A percentile compares a stretch with the other conserved stretches of the same genome.
Conservation (phyloP, 64 coral and sea anemone genomes). For the Anthopleura sola region DNA sequence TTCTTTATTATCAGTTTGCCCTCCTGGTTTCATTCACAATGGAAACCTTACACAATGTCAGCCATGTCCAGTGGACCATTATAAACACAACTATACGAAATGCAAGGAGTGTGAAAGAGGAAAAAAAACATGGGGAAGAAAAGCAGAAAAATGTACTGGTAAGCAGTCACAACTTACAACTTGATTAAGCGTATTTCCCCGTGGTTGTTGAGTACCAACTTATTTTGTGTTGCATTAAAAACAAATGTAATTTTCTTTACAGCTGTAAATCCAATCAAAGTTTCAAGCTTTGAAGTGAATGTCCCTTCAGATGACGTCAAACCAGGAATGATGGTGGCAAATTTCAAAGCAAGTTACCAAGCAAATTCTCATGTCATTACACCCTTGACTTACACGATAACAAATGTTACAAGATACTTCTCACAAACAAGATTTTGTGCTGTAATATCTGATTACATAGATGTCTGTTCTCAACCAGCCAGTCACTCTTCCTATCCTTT, state of each 20-base stretch:
- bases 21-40: not conserved
- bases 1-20: not conserved
- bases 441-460: not conserved
- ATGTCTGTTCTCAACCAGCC: constrained; percentile 15
- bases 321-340: not conserved
- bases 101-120: constrained; percentile 13
- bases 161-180: not conserved
- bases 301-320: constrained; percentile 2
- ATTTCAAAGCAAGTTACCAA: constrained; percentile 23
- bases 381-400: constrained; percentile 33
- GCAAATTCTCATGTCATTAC: not conserved
- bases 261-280: not conserved
- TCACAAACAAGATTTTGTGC: not conserved
- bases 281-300: not conserved
- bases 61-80: not conserved
- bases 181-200: not conserved
- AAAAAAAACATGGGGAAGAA: constrained; percentile 37
- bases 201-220: not conserved
- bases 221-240: not conserved
- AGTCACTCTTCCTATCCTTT: not conserved
- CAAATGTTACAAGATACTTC: not conserved
- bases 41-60: not conserved
- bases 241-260: not conserved
- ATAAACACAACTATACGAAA: not conserved
- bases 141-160: constrained; percentile 43